Base-by-base conservation (phyloP, 2,113 vertebrate species). In the Psilopsiagon aurifrons region DNA sequence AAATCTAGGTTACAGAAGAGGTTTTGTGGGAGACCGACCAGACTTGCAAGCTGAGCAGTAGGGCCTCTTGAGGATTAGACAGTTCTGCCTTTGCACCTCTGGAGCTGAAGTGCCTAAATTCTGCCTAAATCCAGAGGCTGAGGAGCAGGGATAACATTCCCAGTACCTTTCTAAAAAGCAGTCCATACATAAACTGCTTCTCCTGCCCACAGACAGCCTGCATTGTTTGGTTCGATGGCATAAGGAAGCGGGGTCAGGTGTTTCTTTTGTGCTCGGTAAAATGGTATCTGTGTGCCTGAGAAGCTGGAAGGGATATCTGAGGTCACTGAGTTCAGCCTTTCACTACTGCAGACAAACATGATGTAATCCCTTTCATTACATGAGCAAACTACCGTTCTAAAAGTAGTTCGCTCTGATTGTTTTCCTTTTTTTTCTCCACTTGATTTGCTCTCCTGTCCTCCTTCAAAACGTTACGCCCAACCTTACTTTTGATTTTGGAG, bases 181-280 rank as follows among this genome's bases (percentile, higher is more conserved):
- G 47, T 41, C 44, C 13, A 11, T 57, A 43, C 69, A 20, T 49
- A 49, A 91, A 81, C 59, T 84, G 81, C 62, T 84, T 41, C 86
- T 92, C 35, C 85, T 71, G 89, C 86, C 83, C 60, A 24, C 5
- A 59, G 88, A 25, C 94, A 81, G 68, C 35, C 24, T 54, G 6
- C 80, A 25, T 47, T 64, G 86, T 89, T 59, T 71, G 73, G 80
- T 59, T 83, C 5, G 1, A 79, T 55, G 83, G 86, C 83, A 95
- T 81, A 87, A 85, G 75, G 79, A 83, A 83, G 64, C 3, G 0
- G 79, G 76, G 73, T 90, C 92, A 93, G 93, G 93, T 95, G 86
- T 91, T 94, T 84, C 86, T 93, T 95, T 95, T 95, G 92, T 95
- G 86, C 73, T 84, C 62, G 12, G 69, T 88, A 89, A 91, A 94